phyloP scores from a whole-genome alignment of 1,140 invertebrate genomes.

The Euwallacea fornicatus region DNA sequence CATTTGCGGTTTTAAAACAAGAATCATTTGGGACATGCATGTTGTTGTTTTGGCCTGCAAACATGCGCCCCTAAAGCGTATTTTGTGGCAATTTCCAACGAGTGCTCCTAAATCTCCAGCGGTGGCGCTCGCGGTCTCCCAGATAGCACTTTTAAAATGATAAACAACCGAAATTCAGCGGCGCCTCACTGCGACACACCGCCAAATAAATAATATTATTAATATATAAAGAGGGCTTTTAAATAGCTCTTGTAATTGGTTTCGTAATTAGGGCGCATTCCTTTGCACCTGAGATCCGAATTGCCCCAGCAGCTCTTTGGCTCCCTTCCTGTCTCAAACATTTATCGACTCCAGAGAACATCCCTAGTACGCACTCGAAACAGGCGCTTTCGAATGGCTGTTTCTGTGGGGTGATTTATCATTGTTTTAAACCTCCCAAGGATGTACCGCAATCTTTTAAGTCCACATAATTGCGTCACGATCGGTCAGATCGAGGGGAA shows the following conservation, averaged over 20 bases:
- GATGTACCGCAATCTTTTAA: slow-evolving; percentile 16
- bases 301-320: slow-evolving; percentile 9
- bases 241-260: slow-evolving; percentile 43
- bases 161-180: slow-evolving; percentile 29
- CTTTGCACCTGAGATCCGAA: slow-evolving; percentile 36
- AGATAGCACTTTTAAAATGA: slow-evolving; percentile 33
- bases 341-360: too few species aligned
- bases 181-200: neutral
- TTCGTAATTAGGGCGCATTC: slow-evolving; percentile 42
- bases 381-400: too few species aligned
- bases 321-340: too few species aligned
- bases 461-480: slow-evolving; percentile 33
- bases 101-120: slow-evolving; percentile 24
- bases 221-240: slow-evolving; percentile 41
- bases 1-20: too few species aligned
- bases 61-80: too few species aligned
- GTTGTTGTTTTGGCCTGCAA: too few species aligned
- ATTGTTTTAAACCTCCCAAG: too few species aligned
- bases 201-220: slow-evolving; percentile 43
- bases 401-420: too few species aligned
- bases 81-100: slow-evolving; percentile 1
- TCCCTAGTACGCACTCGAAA: too few species aligned
- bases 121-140: slow-evolving; percentile 10
- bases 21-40: too few species aligned
- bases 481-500: slow-evolving; percentile 6